Evolutionary conservation across 1,140 invertebrate species (phyloP).

Genomic region (Drosophila tropicalis): DNA sequence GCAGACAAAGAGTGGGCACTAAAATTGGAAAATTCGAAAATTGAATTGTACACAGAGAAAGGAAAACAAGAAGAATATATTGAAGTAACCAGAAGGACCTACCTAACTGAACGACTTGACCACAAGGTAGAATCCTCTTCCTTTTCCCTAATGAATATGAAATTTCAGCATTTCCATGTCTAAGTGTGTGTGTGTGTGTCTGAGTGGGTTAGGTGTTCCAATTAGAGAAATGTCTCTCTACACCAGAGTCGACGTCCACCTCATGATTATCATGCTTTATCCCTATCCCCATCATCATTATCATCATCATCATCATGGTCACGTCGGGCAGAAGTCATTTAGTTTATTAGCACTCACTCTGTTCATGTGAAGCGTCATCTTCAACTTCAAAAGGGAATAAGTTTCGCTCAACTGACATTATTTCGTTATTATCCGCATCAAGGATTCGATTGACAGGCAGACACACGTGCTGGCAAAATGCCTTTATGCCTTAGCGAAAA

Average conservation of each 20-base stretch:
- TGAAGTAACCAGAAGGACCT: constrained; percentile 20
- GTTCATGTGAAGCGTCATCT: constrained; percentile 17
- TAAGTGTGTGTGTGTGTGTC: constrained; percentile 14
- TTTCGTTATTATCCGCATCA: constrained; percentile 82
- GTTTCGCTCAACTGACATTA: constrained; percentile 65
- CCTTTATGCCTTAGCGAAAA: constrained; percentile 75
- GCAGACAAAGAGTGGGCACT: constrained; percentile 41
- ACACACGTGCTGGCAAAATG: constrained; percentile 65
- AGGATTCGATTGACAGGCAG: constrained; percentile 74
- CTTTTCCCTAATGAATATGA: constrained; percentile 5
- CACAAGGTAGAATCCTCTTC: not conserved
- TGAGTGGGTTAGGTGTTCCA: constrained; percentile 38
- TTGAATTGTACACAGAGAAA: constrained; percentile 66
- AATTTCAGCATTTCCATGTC: constrained; percentile 28
- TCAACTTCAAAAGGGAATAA: constrained; percentile 34
- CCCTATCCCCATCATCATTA: constrained; percentile 2
- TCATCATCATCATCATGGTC: constrained; percentile 1
- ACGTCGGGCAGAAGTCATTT: constrained; percentile 65
- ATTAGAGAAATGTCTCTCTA: constrained; percentile 22
- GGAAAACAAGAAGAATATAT: constrained; percentile 9
- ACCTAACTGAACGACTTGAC: constrained; percentile 33
- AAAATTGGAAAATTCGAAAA: constrained; percentile 76
- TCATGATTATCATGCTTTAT: constrained; percentile 6
- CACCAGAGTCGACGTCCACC: not conserved
- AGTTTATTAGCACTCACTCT: constrained; percentile 68